Conservation (phyloP, 2,797 vertebrate species). For the Phrynocephalus vlangalii region DNA sequence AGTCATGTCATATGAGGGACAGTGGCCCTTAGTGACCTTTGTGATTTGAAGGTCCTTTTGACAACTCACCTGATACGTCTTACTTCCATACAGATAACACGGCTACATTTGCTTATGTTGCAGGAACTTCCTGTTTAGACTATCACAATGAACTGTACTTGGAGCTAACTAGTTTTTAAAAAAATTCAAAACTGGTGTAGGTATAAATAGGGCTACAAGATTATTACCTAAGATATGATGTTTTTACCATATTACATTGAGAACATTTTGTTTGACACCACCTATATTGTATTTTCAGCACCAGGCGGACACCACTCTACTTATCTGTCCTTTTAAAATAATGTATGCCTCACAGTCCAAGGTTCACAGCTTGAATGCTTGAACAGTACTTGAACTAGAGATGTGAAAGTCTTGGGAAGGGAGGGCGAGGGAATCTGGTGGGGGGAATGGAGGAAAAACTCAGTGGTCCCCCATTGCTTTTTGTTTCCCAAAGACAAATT, state of each 20-base stretch:
- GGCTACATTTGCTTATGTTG: background rate
- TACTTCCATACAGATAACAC: background rate
- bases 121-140: background rate
- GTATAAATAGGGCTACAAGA: background rate
- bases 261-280: background rate
- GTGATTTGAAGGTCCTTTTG: background rate
- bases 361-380: background rate
- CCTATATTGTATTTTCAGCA: background rate
- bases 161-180: no score
- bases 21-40: background rate
- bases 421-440: no score
- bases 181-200: background rate
- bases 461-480: no score
- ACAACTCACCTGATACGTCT: background rate
- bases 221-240: no score
- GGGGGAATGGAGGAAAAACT: no score
- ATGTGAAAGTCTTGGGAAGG: no score
- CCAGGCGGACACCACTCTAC: background rate
- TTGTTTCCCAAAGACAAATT: no score
- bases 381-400: no score
- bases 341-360: background rate
- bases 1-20: background rate
- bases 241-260: constrained; percentile 4
- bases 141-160: background rate
- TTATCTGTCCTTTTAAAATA: background rate